Percentiles rank a stretch among this genome's conserved stretches.
These are phyloP conservation scores for Diadegma fenestrale DNA, from an alignment of 2,888 invertebrate genomes.

Conservation along the genomic window DNA sequence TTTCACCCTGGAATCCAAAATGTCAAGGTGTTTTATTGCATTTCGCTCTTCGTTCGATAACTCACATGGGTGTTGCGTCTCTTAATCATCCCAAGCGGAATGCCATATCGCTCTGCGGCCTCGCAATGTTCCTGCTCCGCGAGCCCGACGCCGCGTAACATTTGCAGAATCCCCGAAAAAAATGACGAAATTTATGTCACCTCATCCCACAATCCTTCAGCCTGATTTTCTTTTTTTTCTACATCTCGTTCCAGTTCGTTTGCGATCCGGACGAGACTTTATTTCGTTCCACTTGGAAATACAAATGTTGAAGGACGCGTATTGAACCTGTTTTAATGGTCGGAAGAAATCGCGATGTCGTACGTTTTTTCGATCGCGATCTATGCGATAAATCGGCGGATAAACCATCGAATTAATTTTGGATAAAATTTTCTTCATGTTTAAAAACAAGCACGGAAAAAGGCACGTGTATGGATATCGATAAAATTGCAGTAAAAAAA, in stretches of 20 bases:
- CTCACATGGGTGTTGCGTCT: slow-evolving; percentile 31
- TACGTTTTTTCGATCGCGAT: too few relatives aligned
- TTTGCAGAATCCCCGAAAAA: not conserved
- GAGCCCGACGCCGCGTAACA: not conserved
- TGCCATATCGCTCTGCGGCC: not conserved
- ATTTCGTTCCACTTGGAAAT: not conserved
- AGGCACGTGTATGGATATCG: too few relatives aligned
- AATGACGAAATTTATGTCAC: not conserved
- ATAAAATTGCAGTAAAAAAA: not conserved
- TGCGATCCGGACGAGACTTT: not conserved
- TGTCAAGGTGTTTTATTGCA: slow-evolving; percentile 72
- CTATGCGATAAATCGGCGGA: too few relatives aligned
- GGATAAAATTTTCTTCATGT: not conserved
- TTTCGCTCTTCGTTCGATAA: slow-evolving; percentile 39
- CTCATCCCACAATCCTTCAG: not conserved
- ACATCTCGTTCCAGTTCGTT: not conserved
- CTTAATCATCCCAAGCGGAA: slow-evolving; percentile 19
- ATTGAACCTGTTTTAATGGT: not conserved
- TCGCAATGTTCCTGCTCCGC: not conserved
- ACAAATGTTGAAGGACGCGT: not conserved
- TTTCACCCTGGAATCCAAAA: slow-evolving; percentile 76
- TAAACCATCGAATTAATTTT: too few relatives aligned
- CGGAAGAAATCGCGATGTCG: not conserved
- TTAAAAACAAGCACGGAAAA: too few relatives aligned
- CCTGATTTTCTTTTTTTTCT: not conserved